phyloP scores from a whole-genome alignment of 2,113 vertebrate species.

The Engystomops pustulosus region DNA sequence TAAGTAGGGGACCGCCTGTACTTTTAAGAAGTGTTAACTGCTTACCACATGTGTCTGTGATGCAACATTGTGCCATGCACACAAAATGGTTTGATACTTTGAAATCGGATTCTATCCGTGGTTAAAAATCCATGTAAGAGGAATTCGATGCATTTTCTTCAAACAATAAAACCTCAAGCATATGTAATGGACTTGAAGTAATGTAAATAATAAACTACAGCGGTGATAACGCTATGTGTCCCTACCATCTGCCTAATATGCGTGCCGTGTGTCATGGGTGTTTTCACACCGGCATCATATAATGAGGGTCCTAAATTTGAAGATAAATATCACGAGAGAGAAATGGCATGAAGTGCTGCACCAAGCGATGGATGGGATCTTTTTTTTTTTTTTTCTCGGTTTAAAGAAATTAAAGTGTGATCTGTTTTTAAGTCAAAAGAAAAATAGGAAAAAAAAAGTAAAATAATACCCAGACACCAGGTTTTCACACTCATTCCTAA shows the following conservation, averaged over 20 bases:
- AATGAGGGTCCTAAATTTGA: conserved; percentile 16
- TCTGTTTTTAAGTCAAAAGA: neutral
- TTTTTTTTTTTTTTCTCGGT: neutral
- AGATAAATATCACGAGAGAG: conserved; percentile 19
- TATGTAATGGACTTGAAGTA: neutral
- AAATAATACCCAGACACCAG: conserved; percentile 27
- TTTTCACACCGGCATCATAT: conserved; percentile 6
- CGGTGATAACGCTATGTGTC: neutral
- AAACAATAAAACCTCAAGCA: neutral
- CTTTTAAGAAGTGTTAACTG: too few relatives aligned
- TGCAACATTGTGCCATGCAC: too few relatives aligned
- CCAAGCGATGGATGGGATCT: neutral
- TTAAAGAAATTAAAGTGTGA: conserved; percentile 24
- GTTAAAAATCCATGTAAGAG: neutral
- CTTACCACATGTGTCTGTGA: too few relatives aligned
- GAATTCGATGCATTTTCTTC: neutral
- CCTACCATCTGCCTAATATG: neutral
- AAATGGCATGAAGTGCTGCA: neutral
- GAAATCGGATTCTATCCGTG: too few relatives aligned
- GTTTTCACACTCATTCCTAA: conserved; percentile 76
- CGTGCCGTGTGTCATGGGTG: conserved; percentile 20
- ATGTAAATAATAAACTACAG: neutral
- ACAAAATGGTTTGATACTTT: too few relatives aligned
- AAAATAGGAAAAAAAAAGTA: neutral
- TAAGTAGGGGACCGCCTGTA: too few relatives aligned